Percentiles rank a stretch among this genome's conserved stretches.
Evolutionary conservation across 2,888 invertebrate genomes (phyloP).

Genomic region (Osedax frankpressi): DNA sequence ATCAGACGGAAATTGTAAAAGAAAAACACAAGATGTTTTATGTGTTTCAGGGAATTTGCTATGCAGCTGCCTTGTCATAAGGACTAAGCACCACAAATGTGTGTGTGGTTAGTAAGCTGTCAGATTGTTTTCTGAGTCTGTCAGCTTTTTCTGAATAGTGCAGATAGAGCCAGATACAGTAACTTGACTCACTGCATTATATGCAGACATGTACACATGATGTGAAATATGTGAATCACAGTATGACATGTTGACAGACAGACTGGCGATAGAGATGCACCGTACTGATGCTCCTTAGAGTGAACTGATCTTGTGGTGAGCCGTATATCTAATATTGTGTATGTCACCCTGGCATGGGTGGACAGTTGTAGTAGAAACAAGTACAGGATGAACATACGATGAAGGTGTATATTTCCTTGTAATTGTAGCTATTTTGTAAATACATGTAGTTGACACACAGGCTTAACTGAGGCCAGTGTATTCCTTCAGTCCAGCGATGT

Average conservation of each 20-base stretch:
- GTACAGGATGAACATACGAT: not conserved
- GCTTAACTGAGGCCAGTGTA: not conserved
- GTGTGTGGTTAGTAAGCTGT: not conserved
- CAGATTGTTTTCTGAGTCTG: not conserved
- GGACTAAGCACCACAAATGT: not conserved
- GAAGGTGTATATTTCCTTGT: not conserved
- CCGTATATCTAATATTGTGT: not conserved
- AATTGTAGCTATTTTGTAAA: not conserved
- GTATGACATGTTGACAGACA: not conserved
- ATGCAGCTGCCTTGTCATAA: not conserved
- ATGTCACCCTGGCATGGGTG: not conserved
- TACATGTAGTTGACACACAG: not conserved
- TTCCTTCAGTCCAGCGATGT: slow-evolving; percentile 3
- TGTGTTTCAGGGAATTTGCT: slow-evolving; percentile 2
- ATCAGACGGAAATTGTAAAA: not conserved
- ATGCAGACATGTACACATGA: not conserved
- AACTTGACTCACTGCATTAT: not conserved
- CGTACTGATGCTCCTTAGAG: not conserved
- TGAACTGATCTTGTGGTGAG: not conserved
- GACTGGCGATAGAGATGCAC: not conserved
- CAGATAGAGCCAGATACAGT: not conserved
- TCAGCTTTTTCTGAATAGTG: not conserved
- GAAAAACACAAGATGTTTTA: not conserved
- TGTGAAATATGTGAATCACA: not conserved
- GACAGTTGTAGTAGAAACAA: not conserved